Percentiles rank a stretch among this genome's conserved stretches.
Conservation (phyloP, 2,888 invertebrate genomes). For the Drosophila subsilvestris region DNA sequence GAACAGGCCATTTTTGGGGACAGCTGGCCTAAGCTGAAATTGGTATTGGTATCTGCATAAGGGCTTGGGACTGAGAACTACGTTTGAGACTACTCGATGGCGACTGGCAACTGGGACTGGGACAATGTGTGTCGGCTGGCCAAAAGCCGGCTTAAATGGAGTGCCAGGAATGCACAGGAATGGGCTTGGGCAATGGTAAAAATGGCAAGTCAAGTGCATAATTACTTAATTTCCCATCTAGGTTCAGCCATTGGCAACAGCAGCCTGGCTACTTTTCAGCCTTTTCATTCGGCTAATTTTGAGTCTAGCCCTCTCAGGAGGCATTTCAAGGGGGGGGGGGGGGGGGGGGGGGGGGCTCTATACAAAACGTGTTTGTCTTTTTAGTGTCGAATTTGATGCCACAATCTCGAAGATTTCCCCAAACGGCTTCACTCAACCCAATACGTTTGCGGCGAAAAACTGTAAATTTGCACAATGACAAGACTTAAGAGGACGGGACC, state of each 20-base stretch:
- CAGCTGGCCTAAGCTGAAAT: constrained; percentile 52
- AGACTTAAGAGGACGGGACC: constrained; percentile 51
- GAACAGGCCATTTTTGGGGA: constrained; percentile 45
- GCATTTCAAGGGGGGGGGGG: no score
- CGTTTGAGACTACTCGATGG: neutral
- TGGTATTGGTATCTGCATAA: constrained; percentile 54
- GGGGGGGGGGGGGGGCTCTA: constrained; percentile 49
- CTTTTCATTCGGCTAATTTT: constrained; percentile 57
- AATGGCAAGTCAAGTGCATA: constrained; percentile 75
- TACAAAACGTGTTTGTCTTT: constrained; percentile 66
- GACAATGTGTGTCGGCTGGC: constrained; percentile 33
- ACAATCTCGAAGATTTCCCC: constrained; percentile 74
- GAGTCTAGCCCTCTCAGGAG: constrained; percentile 11
- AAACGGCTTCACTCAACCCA: constrained; percentile 48
- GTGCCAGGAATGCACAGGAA: constrained; percentile 35
- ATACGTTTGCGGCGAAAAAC: constrained; percentile 37
- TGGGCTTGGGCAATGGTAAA: constrained; percentile 50
- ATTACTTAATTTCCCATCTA: constrained; percentile 71
- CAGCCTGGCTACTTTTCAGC: constrained; percentile 20
- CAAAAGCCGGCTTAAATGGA: constrained; percentile 62
- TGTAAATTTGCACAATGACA: constrained; percentile 74
- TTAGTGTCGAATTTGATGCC: constrained; percentile 65
- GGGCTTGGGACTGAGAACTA: constrained; percentile 47
- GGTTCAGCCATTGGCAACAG: constrained; percentile 1
- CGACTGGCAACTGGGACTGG: constrained; percentile 23